These are phyloP conservation scores for Lasiurus borealis DNA, from an alignment of 2,113 vertebrate species.

Conservation along the genomic window DNA sequence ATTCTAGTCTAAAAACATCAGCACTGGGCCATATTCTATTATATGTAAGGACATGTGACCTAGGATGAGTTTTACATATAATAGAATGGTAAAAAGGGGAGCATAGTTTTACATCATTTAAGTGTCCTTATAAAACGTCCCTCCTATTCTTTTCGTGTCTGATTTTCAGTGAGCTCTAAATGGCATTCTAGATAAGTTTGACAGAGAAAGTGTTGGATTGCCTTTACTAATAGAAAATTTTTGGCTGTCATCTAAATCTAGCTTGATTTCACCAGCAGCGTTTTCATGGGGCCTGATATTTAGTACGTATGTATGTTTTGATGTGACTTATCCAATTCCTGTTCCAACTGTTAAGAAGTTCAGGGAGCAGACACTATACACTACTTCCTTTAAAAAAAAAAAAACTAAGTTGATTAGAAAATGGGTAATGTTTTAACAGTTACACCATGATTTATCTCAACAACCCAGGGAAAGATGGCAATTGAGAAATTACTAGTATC, in stretches of 20 bases:
- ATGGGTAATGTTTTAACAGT: slow-evolving; percentile 18
- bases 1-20: neutral
- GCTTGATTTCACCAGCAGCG: neutral
- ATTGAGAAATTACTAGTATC: neutral
- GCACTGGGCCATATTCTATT: neutral
- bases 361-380: neutral
- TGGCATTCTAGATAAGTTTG: slow-evolving; percentile 13
- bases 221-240: neutral
- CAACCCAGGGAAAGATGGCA: neutral
- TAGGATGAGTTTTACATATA: no score
- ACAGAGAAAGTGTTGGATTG: neutral
- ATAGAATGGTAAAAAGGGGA: no score
- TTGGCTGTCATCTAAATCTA: neutral
- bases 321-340: neutral
- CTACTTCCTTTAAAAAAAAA: neutral
- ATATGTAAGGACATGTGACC: no score
- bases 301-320: neutral
- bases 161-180: slow-evolving; percentile 6
- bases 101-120: no score
- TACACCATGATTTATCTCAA: neutral
- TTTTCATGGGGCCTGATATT: neutral
- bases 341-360: neutral
- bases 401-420: neutral
- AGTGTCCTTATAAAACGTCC: no score
- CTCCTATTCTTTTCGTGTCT: slow-evolving; percentile 34